These are phyloP conservation scores for Cephus rjabovi DNA, from an alignment of 2,888 invertebrate species.

Conservation along the genomic window DNA sequence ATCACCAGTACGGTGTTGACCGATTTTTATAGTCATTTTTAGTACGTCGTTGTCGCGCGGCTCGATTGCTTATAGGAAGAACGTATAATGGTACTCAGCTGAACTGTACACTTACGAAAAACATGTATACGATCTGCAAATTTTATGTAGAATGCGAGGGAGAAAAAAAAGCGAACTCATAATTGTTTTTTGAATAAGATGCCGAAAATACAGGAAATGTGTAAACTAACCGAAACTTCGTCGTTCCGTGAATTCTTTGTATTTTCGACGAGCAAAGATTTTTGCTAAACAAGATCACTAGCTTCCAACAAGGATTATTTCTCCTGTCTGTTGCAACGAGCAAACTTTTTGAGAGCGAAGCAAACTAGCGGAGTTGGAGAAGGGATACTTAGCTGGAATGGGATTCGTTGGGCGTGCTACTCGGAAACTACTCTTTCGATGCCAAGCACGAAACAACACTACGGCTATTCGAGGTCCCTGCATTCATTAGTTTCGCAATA, in stretches of 20 bases:
- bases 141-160: neutral
- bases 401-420: neutral
- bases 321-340: slow-evolving; percentile 18
- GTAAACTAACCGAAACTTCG: neutral
- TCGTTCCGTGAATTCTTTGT: neutral
- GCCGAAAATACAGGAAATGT: neutral
- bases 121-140: neutral
- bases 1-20: neutral
- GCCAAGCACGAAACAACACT: neutral
- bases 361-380: neutral
- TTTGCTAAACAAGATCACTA: slow-evolving; percentile 12
- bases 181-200: neutral
- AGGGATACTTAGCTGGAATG: slow-evolving; percentile 1
- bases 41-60: neutral
- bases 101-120: neutral
- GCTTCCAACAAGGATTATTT: slow-evolving; percentile 31
- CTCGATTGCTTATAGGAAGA: neutral
- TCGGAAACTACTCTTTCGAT: neutral
- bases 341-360: neutral
- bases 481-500: neutral
- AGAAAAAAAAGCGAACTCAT: neutral
- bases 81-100: neutral
- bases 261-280: neutral
- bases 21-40: neutral
- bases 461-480: neutral